A percentile compares a stretch with the other conserved stretches of the same genome.
Evolutionary conservation across 2,888 invertebrate species (phyloP).

Genomic region (Lasiommata megera): DNA sequence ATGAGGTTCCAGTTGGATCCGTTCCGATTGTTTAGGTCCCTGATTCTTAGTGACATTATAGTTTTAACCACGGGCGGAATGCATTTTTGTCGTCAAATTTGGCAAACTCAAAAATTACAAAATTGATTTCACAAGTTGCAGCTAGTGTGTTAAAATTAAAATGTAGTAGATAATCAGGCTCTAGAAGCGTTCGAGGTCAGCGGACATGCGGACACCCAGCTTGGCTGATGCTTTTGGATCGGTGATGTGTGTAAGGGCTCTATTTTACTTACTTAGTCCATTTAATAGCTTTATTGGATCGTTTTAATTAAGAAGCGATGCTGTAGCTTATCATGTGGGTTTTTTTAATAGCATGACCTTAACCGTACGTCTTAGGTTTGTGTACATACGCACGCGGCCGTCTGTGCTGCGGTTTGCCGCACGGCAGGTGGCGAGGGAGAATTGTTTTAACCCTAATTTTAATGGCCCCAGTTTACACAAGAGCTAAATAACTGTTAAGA

Average conservation of each 20-base stretch:
- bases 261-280: constrained; percentile 18
- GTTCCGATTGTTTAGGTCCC: no score
- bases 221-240: not conserved
- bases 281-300: constrained; percentile 40
- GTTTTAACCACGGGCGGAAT: no score
- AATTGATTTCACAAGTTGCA: no score
- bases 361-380: constrained; percentile 39
- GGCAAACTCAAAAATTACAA: no score
- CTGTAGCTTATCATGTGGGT: constrained; percentile 78
- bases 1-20: no score
- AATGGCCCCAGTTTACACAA: no score
- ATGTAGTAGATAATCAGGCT: no score
- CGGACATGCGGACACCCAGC: not conserved
- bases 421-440: not conserved
- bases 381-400: constrained; percentile 1
- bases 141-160: no score
- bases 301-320: constrained; percentile 41
- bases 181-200: not conserved
- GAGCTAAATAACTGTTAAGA: not conserved
- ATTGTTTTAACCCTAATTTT: no score
- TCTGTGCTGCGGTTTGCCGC: not conserved
- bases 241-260: constrained; percentile 18
- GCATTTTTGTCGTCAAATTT: no score
- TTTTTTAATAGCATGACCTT: constrained; percentile 75
- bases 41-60: no score